Conservation (phyloP, 2,113 vertebrate species). For the Ceyx margarethae region DNA sequence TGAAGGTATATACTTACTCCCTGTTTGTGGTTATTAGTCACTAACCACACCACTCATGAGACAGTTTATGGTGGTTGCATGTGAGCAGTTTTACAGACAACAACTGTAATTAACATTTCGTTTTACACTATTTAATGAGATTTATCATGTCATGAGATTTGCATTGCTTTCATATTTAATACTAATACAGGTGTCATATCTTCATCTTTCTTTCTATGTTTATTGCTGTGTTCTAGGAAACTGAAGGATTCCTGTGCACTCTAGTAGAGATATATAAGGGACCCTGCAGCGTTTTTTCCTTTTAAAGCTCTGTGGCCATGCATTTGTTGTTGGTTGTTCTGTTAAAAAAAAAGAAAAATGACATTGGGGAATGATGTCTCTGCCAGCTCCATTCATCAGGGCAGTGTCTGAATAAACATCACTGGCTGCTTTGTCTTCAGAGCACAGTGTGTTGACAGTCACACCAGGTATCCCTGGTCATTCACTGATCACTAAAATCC, state of each 20-base stretch:
- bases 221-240: not conserved
- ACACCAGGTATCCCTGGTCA: not conserved
- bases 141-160: constrained; percentile 33
- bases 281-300: not conserved
- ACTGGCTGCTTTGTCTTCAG: not conserved
- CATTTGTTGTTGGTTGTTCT: not conserved
- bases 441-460: not conserved
- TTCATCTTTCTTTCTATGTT: not conserved
- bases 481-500: not conserved
- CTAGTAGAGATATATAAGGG: not conserved
- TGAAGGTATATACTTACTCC: constrained; percentile 27
- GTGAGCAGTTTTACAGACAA: constrained; percentile 44
- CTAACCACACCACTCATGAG: constrained; percentile 58
- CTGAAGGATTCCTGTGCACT: not conserved
- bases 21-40: constrained; percentile 71
- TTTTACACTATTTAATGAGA: constrained; percentile 19
- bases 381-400: not conserved
- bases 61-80: constrained; percentile 50
- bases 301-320: not conserved
- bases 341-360: not conserved
- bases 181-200: not conserved
- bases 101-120: constrained; percentile 45
- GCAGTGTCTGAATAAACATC: not conserved
- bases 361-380: not conserved
- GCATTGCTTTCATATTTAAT: not conserved